These are phyloP conservation scores for Sinohyriopsis cumingii DNA, from an alignment of 2,888 invertebrate species.

Conservation along the genomic window DNA sequence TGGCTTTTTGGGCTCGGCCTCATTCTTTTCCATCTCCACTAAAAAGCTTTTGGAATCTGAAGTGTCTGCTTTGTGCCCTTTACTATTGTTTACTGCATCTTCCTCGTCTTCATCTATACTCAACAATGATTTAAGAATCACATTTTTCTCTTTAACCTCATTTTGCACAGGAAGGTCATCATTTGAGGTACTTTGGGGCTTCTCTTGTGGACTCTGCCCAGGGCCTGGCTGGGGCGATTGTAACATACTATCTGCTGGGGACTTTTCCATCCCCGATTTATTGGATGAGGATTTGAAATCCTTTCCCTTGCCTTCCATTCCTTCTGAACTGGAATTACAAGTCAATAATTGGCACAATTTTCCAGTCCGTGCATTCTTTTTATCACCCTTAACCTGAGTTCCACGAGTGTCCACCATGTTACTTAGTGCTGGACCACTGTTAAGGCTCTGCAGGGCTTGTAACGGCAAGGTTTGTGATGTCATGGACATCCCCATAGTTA, in stretches of 20 bases:
- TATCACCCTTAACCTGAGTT: constrained; percentile 8
- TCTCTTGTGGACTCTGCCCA: constrained; percentile 62
- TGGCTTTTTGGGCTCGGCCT: constrained; percentile 66
- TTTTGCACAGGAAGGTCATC: constrained; percentile 37
- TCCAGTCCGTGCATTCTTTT: constrained; percentile 37
- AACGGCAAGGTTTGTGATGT: no score
- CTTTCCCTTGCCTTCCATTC: constrained; percentile 24
- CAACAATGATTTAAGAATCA: constrained; percentile 75
- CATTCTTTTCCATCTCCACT: constrained; percentile 69
- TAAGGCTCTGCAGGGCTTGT: no score
- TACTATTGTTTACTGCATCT: constrained; percentile 11
- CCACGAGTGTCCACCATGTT: no score
- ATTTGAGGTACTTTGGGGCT: constrained; percentile 67
- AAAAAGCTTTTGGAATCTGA: constrained; percentile 7
- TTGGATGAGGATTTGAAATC: constrained; percentile 25
- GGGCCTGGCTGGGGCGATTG: constrained; percentile 65
- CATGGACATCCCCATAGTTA: no score
- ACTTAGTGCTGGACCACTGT: no score
- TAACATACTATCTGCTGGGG: constrained; percentile 52
- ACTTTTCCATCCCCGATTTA: constrained; percentile 40
- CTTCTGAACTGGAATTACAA: constrained; percentile 39
- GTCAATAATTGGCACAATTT: constrained; percentile 60
- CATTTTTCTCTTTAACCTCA: constrained; percentile 46
- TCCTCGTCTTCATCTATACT: constrained; percentile 79
- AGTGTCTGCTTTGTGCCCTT: constrained; percentile 17